Percentiles rank a stretch among this genome's conserved stretches.
These are phyloP conservation scores for Acrobasis consociella DNA, from an alignment of 2,888 invertebrate species.

Conservation along the genomic window DNA sequence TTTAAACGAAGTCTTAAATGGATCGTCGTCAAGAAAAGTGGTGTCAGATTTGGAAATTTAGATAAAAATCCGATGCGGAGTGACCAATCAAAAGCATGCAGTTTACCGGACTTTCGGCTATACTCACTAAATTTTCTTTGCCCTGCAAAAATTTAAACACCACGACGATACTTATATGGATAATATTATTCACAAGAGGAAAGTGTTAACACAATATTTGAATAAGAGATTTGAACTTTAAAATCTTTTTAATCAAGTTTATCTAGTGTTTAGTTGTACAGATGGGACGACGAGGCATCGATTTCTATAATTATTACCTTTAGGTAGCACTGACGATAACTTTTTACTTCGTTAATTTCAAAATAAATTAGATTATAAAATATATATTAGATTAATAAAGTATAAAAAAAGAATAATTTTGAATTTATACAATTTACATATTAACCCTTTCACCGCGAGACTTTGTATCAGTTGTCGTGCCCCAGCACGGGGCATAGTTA, in stretches of 20 bases:
- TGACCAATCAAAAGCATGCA: constrained; percentile 50
- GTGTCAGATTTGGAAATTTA: constrained; percentile 25
- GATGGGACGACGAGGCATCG: constrained; percentile 18
- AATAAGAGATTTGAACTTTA: constrained; percentile 56
- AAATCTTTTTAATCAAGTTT: constrained; percentile 48
- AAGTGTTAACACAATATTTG: constrained; percentile 48
- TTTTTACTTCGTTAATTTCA: neutral
- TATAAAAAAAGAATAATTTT: too few relatives aligned
- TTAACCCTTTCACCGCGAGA: too few relatives aligned
- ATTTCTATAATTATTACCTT: neutral
- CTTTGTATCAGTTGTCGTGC: too few relatives aligned
- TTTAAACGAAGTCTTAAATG: neutral
- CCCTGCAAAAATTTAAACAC: constrained; percentile 79
- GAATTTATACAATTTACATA: too few relatives aligned
- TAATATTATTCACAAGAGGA: constrained; percentile 67
- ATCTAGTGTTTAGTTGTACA: constrained; percentile 30
- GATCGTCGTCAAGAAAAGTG: constrained; percentile 12
- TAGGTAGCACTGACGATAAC: too few relatives aligned
- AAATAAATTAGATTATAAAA: too few relatives aligned
- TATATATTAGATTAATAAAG: too few relatives aligned
- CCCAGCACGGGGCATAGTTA: too few relatives aligned
- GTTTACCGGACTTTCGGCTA: constrained; percentile 59
- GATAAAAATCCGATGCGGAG: constrained; percentile 28
- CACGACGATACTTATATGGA: constrained; percentile 64
- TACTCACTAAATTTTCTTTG: constrained; percentile 82